Conservation (phyloP, 2,113 vertebrate species). For the Lepus americanus region DNA sequence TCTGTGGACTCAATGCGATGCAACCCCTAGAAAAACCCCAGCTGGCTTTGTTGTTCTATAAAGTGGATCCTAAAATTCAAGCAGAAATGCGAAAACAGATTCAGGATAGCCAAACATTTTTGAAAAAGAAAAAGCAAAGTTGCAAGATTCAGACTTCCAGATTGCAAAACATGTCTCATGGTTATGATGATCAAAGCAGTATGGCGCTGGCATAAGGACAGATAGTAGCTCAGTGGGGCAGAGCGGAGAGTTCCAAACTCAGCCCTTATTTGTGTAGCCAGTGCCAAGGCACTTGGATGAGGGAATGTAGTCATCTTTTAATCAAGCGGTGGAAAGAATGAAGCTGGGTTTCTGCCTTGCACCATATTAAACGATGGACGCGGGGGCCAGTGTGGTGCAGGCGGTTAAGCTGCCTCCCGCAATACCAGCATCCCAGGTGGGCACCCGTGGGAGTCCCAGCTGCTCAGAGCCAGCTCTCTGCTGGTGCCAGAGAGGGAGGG, state of each 20-base stretch:
- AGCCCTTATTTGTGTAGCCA: neutral
- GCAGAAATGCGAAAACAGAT: neutral
- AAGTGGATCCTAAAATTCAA: neutral
- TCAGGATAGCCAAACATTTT: neutral
- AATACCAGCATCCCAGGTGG: no score
- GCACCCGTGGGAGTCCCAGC: no score
- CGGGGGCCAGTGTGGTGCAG: neutral
- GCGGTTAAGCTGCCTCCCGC: no score
- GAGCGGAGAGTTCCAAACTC: neutral
- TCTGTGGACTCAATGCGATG: neutral
- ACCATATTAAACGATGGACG: neutral
- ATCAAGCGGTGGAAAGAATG: neutral
- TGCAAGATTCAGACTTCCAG: neutral
- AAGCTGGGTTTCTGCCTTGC: neutral
- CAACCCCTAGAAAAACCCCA: neutral
- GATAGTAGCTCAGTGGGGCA: neutral
- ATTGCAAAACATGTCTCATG: no score
- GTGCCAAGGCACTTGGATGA: neutral
- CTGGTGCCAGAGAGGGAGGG: no score
- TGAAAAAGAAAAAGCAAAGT: neutral
- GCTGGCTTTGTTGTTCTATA: neutral
- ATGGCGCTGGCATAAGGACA: neutral
- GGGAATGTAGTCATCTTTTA: neutral
- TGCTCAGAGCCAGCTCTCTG: no score
- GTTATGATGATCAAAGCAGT: neutral